A percentile compares a stretch with the other conserved stretches of the same genome.
phyloP scores from a whole-genome alignment of 30 jellyfish, hydroid and myxozoan genomes.

The Pseudorhiza aurosa region DNA sequence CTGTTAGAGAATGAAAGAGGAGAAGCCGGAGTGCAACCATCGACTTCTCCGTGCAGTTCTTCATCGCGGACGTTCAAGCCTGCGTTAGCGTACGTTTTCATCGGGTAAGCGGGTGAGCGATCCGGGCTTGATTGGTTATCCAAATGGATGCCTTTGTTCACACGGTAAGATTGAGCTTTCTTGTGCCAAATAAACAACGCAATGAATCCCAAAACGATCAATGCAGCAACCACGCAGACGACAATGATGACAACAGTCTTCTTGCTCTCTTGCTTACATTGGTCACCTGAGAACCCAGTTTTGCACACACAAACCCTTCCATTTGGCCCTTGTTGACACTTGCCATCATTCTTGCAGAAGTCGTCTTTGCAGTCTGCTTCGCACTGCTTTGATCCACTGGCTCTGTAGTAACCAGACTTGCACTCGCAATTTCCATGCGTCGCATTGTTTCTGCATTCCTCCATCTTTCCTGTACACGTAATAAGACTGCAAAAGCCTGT shows the following conservation, averaged over 20 bases:
- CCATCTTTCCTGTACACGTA: constrained; percentile 13
- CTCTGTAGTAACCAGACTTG: constrained; percentile 30
- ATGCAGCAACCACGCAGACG: constrained; percentile 24
- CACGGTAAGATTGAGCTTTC: not conserved
- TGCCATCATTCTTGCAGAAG: constrained; percentile 40
- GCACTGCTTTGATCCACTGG: constrained; percentile 31
- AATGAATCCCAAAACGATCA: not conserved
- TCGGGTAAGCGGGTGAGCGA: constrained; percentile 22
- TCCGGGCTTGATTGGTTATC: constrained; percentile 12
- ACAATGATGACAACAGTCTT: constrained; percentile 1
- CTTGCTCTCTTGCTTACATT: constrained; percentile 23
- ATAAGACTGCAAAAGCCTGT: constrained; percentile 31
- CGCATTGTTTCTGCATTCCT: constrained; percentile 33
- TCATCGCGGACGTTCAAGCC: not conserved
- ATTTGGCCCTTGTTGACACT: constrained; percentile 45
- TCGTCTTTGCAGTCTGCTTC: constrained; percentile 5
- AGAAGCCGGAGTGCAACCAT: not conserved
- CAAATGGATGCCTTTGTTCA: constrained; percentile 18
- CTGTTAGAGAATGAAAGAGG: constrained; percentile 19
- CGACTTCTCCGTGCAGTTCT: not conserved
- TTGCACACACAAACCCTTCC: constrained; percentile 40
- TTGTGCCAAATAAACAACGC: not conserved
- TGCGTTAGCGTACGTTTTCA: constrained; percentile 6
- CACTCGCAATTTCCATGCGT: constrained; percentile 39
- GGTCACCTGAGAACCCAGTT: constrained; percentile 27